These are phyloP conservation scores for Cryptocephalus moraei DNA, from an alignment of 2,888 invertebrate genomes.

Conservation along the genomic window DNA sequence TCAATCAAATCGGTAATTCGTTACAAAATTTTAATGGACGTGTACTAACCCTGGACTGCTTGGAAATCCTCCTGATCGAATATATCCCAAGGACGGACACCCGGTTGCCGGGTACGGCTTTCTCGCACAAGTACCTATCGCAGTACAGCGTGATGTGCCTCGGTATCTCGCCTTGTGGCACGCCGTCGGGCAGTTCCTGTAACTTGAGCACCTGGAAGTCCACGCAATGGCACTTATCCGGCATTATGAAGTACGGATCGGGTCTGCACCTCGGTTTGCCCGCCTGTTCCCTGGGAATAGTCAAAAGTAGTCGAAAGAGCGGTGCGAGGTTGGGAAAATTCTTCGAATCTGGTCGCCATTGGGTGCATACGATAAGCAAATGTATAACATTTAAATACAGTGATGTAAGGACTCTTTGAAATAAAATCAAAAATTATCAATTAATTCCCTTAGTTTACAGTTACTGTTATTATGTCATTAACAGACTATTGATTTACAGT, in stretches of 20 bases:
- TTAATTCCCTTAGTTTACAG: too few species aligned
- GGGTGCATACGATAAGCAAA: too few species aligned
- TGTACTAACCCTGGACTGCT: slow-evolving; percentile 44
- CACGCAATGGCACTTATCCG: slow-evolving; percentile 94
- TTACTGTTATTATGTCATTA: too few species aligned
- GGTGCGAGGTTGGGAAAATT: not conserved
- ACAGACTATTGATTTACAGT: too few species aligned
- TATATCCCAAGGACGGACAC: slow-evolving; percentile 91
- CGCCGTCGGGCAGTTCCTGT: slow-evolving; percentile 90
- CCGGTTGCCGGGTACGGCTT: slow-evolving; percentile 91
- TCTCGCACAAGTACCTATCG: slow-evolving; percentile 88
- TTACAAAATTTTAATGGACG: not conserved
- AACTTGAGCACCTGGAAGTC: slow-evolving; percentile 97
- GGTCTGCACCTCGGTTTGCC: slow-evolving; percentile 88
- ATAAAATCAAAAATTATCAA: too few species aligned
- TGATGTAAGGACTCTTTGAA: too few species aligned
- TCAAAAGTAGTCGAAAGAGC: not conserved
- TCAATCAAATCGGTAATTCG: not conserved
- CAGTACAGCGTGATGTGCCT: slow-evolving; percentile 90
- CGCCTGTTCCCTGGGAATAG: slow-evolving; percentile 66
- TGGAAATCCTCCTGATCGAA: slow-evolving; percentile 83
- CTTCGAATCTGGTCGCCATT: too few species aligned
- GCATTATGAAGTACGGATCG: slow-evolving; percentile 96
- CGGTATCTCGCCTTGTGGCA: slow-evolving; percentile 97
- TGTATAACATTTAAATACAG: too few species aligned